A percentile compares a stretch with the other conserved stretches of the same genome.
Conservation (phyloP, 2,113 vertebrate genomes). For the Ammospiza caudacuta region DNA sequence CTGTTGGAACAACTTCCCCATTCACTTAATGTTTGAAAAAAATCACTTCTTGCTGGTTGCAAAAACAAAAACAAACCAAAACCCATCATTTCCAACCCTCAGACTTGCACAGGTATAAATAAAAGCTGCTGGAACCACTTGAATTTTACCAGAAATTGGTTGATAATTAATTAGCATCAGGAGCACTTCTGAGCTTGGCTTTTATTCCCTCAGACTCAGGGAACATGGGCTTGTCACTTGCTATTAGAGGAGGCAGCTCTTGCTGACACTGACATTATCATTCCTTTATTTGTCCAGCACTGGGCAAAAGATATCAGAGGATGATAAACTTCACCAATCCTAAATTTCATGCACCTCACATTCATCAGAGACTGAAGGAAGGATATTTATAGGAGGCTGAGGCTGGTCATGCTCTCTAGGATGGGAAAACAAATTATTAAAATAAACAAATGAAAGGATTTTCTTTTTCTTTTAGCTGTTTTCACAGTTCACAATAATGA, state of each 20-base stretch:
- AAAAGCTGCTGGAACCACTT: background rate
- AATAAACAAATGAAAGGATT: background rate
- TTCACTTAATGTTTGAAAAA: background rate
- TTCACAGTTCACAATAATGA: background rate
- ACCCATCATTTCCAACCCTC: background rate
- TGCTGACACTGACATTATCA: background rate
- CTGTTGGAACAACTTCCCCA: background rate
- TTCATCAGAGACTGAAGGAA: background rate
- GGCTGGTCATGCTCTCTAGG: background rate
- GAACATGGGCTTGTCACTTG: background rate
- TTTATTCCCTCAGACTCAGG: background rate
- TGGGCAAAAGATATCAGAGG: background rate
- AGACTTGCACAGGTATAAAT: background rate
- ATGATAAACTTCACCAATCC: background rate
- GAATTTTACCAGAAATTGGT: background rate
- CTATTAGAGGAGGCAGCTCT: background rate
- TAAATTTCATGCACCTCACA: background rate
- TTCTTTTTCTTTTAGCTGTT: background rate
- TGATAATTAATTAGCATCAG: background rate
- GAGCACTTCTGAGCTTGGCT: background rate
- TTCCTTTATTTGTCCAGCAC: background rate
- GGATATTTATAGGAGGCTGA: background rate
- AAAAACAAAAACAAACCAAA: background rate
- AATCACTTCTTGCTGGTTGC: accelerated
- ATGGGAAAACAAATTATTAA: background rate